Percentiles rank a stretch among this genome's conserved stretches.
Conservation (phyloP, 2,888 invertebrate species). For the Taenaris catops region DNA sequence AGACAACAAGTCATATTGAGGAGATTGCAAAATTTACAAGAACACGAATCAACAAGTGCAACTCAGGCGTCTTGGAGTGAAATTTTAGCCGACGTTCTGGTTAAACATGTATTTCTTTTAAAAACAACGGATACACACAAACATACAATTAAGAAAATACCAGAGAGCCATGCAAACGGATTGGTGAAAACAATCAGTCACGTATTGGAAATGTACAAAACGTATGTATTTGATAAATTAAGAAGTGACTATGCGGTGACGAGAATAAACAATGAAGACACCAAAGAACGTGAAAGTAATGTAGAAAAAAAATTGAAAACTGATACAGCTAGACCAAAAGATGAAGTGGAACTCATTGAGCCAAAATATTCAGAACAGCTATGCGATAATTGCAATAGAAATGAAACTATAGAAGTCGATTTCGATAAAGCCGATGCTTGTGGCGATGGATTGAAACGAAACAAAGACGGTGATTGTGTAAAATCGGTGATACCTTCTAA, state of each 20-base stretch:
- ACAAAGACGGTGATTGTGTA: conserved; percentile 39
- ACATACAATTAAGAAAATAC: conserved; percentile 24
- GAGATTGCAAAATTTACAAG: conserved; percentile 54
- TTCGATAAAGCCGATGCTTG: conserved; percentile 27
- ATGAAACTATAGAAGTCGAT: conserved; percentile 15
- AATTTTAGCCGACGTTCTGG: conserved; percentile 54
- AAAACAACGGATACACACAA: conserved; percentile 32
- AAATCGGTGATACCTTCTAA: conserved; percentile 37
- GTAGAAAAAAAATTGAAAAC: too few species aligned
- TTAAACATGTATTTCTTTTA: conserved; percentile 50
- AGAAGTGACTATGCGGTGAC: conserved; percentile 7
- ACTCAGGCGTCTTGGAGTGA: conserved; percentile 56
- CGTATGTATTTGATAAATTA: conserved; percentile 43
- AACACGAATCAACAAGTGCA: conserved; percentile 30
- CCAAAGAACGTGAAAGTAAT: too few species aligned
- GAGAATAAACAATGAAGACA: conserved; percentile 12
- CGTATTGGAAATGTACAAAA: conserved; percentile 46
- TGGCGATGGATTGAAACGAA: conserved; percentile 37
- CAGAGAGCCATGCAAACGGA: conserved; percentile 25
- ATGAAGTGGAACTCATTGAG: conserved; percentile 56
- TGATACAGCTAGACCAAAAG: conserved; percentile 46
- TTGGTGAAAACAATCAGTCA: conserved; percentile 42
- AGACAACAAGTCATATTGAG: conserved; percentile 52
- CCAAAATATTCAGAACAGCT: conserved; percentile 50
- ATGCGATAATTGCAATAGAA: conserved; percentile 26